phyloP scores from a whole-genome alignment of 2,888 invertebrate species.

The Asteroscopus sphinx region DNA sequence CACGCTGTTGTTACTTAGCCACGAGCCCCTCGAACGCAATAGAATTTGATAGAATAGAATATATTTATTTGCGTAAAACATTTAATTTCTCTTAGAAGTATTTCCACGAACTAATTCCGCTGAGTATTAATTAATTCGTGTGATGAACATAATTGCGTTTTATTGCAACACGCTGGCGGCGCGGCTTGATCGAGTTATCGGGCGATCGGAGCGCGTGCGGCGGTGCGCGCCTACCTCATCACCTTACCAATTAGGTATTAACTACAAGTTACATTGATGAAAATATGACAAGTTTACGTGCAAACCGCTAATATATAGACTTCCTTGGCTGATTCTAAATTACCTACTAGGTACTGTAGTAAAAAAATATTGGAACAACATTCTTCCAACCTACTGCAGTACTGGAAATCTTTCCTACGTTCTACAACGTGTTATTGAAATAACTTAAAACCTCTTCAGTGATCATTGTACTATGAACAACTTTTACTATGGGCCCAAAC shows the following conservation, averaged over 20 bases:
- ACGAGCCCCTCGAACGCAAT: too few species aligned
- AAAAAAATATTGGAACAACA: constrained; percentile 12
- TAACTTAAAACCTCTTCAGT: too few species aligned
- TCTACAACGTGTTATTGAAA: too few species aligned
- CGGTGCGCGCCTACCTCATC: constrained; percentile 52
- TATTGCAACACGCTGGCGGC: constrained; percentile 66
- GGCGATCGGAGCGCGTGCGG: constrained; percentile 60
- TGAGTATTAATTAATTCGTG: constrained; percentile 64
- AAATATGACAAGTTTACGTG: constrained; percentile 35
- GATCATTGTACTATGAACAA: too few species aligned
- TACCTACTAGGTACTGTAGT: constrained; percentile 1
- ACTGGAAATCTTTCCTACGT: constrained; percentile 25
- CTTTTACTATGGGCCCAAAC: too few species aligned
- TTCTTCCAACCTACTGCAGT: constrained; percentile 12
- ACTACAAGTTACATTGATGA: constrained; percentile 45
- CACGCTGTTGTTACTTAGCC: too few species aligned
- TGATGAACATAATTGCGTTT: constrained; percentile 71
- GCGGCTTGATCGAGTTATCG: constrained; percentile 66
- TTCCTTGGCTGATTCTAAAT: constrained; percentile 21
- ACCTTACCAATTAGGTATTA: constrained; percentile 60
- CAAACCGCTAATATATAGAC: constrained; percentile 16
- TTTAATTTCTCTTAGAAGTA: constrained; percentile 24
- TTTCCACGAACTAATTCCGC: constrained; percentile 64
- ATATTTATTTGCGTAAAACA: too few species aligned
- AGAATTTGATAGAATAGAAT: too few species aligned